phyloP scores from a whole-genome alignment of 2,888 invertebrate species.

The Polylopha cassiicola region DNA sequence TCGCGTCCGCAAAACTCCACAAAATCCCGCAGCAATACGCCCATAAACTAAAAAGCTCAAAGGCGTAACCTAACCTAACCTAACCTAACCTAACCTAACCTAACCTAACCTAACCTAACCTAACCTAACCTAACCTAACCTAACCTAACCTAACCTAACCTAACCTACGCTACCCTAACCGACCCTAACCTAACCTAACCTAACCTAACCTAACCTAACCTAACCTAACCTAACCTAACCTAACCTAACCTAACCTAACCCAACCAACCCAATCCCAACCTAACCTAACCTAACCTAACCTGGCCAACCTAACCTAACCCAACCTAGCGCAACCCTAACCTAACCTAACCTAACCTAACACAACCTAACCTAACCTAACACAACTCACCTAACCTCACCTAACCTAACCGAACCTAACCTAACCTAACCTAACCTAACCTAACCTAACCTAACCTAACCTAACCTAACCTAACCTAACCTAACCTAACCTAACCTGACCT shows the following conservation, averaged over 20 bases:
- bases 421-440: constrained; percentile 22
- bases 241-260: constrained; percentile 6
- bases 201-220: background rate
- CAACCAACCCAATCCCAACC: background rate
- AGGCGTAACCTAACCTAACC: constrained; percentile 1
- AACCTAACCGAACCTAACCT: constrained; percentile 22
- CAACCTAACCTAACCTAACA: constrained; percentile 23
- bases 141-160: constrained; percentile 7
- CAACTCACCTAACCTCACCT: constrained; percentile 23
- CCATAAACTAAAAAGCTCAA: no score
- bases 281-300: background rate
- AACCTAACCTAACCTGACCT: constrained; percentile 20
- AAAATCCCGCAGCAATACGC: no score
- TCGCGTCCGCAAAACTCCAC: no score
- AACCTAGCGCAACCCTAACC: constrained; percentile 26
- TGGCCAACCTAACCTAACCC: constrained; percentile 10
- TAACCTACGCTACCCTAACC: constrained; percentile 5
- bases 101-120: constrained; percentile 7
- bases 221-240: constrained; percentile 6
- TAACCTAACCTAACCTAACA: constrained; percentile 28
- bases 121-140: constrained; percentile 7
- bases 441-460: constrained; percentile 17
- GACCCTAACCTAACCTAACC: constrained; percentile 1
- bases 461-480: constrained; percentile 22
- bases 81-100: constrained; percentile 7